Base-by-base conservation (phyloP, 1,140 invertebrate species). In the Argopecten irradians region DNA sequence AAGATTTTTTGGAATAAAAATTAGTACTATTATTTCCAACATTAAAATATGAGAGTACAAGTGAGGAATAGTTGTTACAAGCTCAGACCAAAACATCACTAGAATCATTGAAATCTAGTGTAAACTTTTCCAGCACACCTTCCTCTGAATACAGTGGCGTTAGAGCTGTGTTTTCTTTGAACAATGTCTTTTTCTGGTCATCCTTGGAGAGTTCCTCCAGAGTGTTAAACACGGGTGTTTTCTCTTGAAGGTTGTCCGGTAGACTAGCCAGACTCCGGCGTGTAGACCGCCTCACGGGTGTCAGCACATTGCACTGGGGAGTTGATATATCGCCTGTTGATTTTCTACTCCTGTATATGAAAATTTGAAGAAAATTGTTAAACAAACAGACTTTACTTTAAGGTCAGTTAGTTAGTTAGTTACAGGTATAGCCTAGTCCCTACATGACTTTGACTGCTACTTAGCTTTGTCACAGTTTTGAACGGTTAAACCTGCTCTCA, bases 261-360 rank as follows among this genome's bases (percentile, higher is more conserved):
- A 91, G 43, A 46, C 33, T 33, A 9, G 86, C 35, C 5, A 89
- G 82, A 82, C 90, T 91, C 28, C 83, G 22, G 32, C 90, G 86
- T 35, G 90, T 91, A 14, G 90, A 91, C 34, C 90, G 84, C 28
- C 90, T 83, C 5, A 91, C 90, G 7, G 90, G 90, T 13, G 90
- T 91, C 9, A 91, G 83, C 0, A 91, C 87, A 28, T 19, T 71
- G 86, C 87, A 89, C 55, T 71, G 55, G n/a, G 88, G 84, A 82
- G 83, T 84, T 1, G 84, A 83, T 1, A 28, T 34, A 87, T 39
- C 87, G 83, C 84, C 82, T 19, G 87, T 43, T 9, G 41, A 86
- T 32, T 85, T 89, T 83, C 88, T 87, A 43, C 41, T 88, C 71
- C 86, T 90, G 85, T 16, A 89, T 85, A 41, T 28, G 19, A 46